Percentiles rank a stretch among this genome's conserved stretches.
Evolutionary conservation across 2,797 vertebrate genomes (phyloP).

Genomic region (Danio aesculapii): DNA sequence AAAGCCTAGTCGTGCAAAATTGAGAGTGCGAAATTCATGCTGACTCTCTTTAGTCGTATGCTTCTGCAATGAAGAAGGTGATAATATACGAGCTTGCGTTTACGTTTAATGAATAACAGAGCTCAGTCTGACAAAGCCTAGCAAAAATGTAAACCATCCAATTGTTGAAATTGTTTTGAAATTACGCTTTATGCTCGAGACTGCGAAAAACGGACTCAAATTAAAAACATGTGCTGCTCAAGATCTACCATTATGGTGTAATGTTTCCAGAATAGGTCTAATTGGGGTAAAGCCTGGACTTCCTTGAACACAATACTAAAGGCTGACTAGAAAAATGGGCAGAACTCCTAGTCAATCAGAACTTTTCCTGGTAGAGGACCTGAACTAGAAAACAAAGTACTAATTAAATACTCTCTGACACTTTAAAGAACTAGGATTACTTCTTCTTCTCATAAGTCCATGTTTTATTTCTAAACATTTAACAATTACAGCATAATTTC

Average conservation of each 20-base stretch:
- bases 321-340: constrained; percentile 22
- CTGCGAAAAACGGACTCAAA: constrained; percentile 18
- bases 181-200: constrained; percentile 14
- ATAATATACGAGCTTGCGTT: constrained; percentile 11
- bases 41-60: background rate
- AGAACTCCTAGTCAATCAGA: constrained; percentile 27
- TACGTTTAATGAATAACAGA: constrained; percentile 38
- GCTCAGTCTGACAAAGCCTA: constrained; percentile 23
- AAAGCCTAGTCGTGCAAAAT: constrained; percentile 7
- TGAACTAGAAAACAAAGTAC: background rate
- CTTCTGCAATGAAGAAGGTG: constrained; percentile 25
- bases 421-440: background rate
- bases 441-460: background rate
- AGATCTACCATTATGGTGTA: constrained; percentile 44
- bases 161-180: constrained; percentile 47
- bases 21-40: constrained; percentile 23
- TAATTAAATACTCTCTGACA: background rate
- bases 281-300: constrained; percentile 42
- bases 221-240: constrained; percentile 25
- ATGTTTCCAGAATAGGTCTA: constrained; percentile 33
- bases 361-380: constrained; percentile 5
- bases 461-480: background rate
- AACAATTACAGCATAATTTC: background rate
- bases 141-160: constrained; percentile 39
- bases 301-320: constrained; percentile 28